phyloP scores from a whole-genome alignment of 2,888 invertebrate genomes.

The Dugesia japonica region DNA sequence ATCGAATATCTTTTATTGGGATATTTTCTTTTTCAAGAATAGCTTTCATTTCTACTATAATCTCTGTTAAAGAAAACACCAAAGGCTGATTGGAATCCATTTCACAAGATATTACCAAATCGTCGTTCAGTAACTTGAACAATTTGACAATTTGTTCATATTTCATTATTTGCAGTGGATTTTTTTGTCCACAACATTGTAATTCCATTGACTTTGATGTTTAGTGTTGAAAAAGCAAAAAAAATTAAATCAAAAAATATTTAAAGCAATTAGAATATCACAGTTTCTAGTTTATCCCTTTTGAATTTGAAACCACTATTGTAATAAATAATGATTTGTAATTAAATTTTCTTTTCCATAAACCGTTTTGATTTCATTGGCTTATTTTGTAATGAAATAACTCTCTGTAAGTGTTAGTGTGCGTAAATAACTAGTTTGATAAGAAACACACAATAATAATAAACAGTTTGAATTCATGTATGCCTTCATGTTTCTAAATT shows the following conservation, averaged over 20 bases:
- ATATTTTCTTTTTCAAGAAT: neutral
- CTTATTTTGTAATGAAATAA: neutral
- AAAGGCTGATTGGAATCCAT: neutral
- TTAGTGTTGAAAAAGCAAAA: neutral
- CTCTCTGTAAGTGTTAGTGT: neutral
- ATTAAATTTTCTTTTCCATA: conserved; percentile 10
- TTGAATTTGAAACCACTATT: neutral
- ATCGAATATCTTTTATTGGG: neutral
- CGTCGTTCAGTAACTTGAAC: neutral
- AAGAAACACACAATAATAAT: neutral
- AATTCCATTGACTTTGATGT: neutral
- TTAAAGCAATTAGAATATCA: neutral
- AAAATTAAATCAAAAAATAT: too few relatives aligned
- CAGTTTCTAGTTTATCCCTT: neutral
- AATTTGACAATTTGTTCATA: neutral
- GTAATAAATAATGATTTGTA: neutral
- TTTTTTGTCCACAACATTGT: neutral
- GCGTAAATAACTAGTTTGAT: neutral
- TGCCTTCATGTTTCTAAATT: neutral
- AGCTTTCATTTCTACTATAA: neutral
- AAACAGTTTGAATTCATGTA: neutral
- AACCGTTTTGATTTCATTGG: neutral
- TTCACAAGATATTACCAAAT: neutral
- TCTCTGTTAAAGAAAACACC: neutral
- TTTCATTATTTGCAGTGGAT: neutral